Conservation (phyloP, 35 echinoderm and acorn worm genomes). For the Strongylocentrotus purpuratus region DNA sequence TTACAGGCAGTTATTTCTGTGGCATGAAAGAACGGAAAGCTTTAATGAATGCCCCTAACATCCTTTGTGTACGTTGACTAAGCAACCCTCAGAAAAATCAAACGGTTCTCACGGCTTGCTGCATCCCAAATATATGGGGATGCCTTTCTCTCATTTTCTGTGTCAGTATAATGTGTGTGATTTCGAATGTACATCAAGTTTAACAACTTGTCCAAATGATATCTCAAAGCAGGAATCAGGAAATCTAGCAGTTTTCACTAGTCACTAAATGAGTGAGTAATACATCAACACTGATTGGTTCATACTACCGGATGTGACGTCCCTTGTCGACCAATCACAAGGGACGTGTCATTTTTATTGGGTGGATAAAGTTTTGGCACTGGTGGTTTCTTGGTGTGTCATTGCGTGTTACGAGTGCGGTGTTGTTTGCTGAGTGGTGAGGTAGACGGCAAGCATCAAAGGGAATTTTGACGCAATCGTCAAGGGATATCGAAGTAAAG, state of each 20-base stretch:
- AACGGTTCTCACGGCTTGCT: neutral
- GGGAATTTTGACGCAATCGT: conserved; percentile 8
- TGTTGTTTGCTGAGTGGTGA: conserved; percentile 8
- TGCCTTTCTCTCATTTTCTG: too few relatives aligned
- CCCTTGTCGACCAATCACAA: conserved; percentile 27
- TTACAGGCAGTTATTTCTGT: neutral
- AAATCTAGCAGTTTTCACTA: neutral
- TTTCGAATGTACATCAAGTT: too few relatives aligned
- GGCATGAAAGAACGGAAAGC: neutral
- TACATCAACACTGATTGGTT: conserved; percentile 10
- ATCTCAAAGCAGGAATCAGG: too few relatives aligned
- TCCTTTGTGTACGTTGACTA: neutral
- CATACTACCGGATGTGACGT: neutral
- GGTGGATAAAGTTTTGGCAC: neutral
- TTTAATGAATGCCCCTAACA: neutral
- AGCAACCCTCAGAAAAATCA: neutral
- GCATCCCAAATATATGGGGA: too few relatives aligned
- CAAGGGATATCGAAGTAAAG: conserved; percentile 10
- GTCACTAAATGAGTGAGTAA: neutral
- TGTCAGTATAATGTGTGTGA: too few relatives aligned
- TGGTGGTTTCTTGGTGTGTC: neutral
- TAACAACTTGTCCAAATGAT: too few relatives aligned
- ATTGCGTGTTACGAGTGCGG: neutral
- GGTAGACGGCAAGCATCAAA: conserved; percentile 13
- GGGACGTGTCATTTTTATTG: neutral